phyloP scores from a whole-genome alignment of 1,140 invertebrate species.

The Venturia canescens region DNA sequence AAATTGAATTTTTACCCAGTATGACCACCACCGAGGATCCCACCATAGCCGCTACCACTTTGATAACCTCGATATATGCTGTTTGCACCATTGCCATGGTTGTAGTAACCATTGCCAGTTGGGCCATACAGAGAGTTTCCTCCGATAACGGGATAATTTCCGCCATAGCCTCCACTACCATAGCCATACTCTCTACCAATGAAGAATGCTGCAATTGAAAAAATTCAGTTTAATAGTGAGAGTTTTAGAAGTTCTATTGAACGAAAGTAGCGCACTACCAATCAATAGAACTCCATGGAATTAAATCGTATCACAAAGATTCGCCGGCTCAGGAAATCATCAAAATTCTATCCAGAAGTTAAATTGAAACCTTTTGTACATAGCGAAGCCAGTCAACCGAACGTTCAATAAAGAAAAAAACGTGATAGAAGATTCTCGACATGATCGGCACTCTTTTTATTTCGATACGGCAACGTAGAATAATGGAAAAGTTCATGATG shows the following conservation, averaged over 20 bases:
- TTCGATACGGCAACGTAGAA: too few relatives aligned
- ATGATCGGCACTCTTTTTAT: too few relatives aligned
- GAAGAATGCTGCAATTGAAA: constrained; percentile 59
- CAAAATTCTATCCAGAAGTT: too few relatives aligned
- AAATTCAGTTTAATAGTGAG: constrained; percentile 16
- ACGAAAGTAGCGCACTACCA: too few relatives aligned
- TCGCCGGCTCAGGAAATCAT: too few relatives aligned
- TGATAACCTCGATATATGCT: constrained; percentile 58
- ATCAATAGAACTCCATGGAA: too few relatives aligned
- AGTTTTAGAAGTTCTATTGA: too few relatives aligned
- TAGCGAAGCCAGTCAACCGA: too few relatives aligned
- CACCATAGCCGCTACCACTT: constrained; percentile 41
- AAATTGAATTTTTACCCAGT: constrained; percentile 54
- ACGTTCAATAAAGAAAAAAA: too few relatives aligned
- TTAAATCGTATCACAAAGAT: too few relatives aligned
- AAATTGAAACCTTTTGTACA: background rate
- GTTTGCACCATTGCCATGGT: constrained; percentile 54
- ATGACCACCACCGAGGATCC: constrained; percentile 55
- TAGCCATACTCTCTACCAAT: constrained; percentile 63
- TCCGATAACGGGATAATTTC: constrained; percentile 51
- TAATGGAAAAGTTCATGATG: too few relatives aligned
- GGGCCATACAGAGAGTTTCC: constrained; percentile 55
- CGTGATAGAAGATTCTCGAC: too few relatives aligned
- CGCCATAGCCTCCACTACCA: constrained; percentile 53
- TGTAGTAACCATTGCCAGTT: constrained; percentile 38